phyloP scores from a whole-genome alignment of 2,113 vertebrate genomes.

The Xiphophorus couchianus region DNA sequence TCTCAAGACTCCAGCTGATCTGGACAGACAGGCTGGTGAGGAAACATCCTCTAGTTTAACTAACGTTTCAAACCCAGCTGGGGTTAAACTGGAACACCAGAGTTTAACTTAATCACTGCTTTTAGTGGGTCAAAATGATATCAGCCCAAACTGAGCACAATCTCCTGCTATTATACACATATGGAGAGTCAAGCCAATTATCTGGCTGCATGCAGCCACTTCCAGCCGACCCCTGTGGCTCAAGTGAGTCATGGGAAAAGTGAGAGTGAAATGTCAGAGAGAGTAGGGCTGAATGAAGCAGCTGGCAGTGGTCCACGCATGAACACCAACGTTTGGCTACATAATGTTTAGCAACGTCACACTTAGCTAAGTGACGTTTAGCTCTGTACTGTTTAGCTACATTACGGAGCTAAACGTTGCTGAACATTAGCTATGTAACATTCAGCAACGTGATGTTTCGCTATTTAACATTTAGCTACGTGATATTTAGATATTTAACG shows the following conservation, averaged over 20 bases:
- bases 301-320: conserved; percentile 37
- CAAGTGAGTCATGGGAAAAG: conserved; percentile 65
- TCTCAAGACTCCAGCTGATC: not conserved
- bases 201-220: conserved; percentile 63
- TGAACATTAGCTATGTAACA: too few relatives aligned
- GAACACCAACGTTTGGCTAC: too few relatives aligned
- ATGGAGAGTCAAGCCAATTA: conserved; percentile 53
- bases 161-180: conserved; percentile 27
- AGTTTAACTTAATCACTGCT: conserved; percentile 19
- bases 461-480: too few relatives aligned
- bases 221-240: conserved; percentile 28
- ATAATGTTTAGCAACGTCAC: too few relatives aligned
- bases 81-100: conserved; percentile 1
- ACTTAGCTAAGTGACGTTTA: too few relatives aligned
- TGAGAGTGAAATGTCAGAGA: conserved; percentile 53
- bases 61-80: conserved; percentile 2
- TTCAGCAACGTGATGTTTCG: too few relatives aligned
- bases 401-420: too few relatives aligned
- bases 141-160: conserved; percentile 19
- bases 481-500: too few relatives aligned
- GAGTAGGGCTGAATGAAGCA: conserved; percentile 4
- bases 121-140: conserved; percentile 30
- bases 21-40: not conserved
- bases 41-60: not conserved
- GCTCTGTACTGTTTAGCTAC: too few relatives aligned